Base-by-base conservation (phyloP, 2,113 vertebrate genomes). In the Hyaena hyaena region DNA sequence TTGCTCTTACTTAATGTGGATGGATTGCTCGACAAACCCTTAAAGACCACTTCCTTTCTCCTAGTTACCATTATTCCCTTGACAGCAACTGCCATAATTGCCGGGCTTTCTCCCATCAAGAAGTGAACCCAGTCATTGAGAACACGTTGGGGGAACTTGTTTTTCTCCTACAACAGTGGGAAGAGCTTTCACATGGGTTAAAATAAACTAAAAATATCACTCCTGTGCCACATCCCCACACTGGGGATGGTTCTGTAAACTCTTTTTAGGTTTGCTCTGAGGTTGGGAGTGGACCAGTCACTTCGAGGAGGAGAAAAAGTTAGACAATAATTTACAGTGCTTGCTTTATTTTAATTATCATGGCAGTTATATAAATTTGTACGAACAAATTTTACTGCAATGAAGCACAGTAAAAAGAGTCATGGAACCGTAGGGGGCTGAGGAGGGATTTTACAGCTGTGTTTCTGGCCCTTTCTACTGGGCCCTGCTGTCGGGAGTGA, bases 201-300 rank as follows among this genome's bases (percentile, higher is more conserved):
- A 55, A 6, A 16, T 74, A 48, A 74, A 79, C 16, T 7, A 14
- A 16, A 5, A 73, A 12, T 61, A 73, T 93, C 8, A 0, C 12
- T 61, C 43, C 26, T 71, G 0, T 1, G 39, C 69, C 71, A 55
- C 48, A 53, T 53, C 7, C 45, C 15, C 12, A 53, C 39, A 28
- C 8, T 68, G 17, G 3, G n/a, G n/a, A n/a, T n/a, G 39, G 28
- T 1, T 3, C 5, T 14, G 4, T 39, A 17, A 39, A 9, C 43
- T 48, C 17, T 76, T 53, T 77, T 61, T 23, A 76, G 11, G 19
- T 68, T 68, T 61, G 21, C 31, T 33, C 55, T 35, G 53, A 26
- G 71, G 24, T 82, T 33, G 33, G 33, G 28, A 92, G 26, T 17
- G 14, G 71, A 63, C 45, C 43, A 24, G 35, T 11, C 73, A 21